Conservation (phyloP, 2,797 vertebrate genomes). For the Micrastur ruficollis region DNA sequence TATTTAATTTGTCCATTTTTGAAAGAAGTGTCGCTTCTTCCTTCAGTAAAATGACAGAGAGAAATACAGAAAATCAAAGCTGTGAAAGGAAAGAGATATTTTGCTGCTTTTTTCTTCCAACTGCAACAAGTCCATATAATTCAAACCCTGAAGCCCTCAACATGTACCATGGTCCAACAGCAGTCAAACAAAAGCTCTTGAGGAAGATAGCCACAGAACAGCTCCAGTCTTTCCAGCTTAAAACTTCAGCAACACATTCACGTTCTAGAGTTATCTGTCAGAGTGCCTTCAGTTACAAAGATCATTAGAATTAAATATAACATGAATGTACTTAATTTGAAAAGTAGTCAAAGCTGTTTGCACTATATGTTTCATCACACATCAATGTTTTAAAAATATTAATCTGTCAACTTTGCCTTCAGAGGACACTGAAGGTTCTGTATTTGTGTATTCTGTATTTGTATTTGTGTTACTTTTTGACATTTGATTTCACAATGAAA, state of each 20-base stretch:
- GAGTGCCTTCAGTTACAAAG: not conserved
- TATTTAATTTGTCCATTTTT: not conserved
- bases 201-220: not conserved
- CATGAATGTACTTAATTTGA: not conserved
- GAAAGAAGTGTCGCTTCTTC: not conserved
- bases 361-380: not conserved
- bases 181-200: not conserved
- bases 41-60: not conserved
- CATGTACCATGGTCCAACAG: fast-evolving
- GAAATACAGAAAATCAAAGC: not conserved
- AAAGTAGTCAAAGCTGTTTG: not conserved
- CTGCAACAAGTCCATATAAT: not conserved
- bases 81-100: not conserved
- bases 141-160: not conserved
- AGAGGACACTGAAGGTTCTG: not conserved
- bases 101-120: not conserved
- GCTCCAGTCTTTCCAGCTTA: not conserved
- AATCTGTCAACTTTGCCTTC: not conserved
- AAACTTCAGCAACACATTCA: not conserved
- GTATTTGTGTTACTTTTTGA: not conserved
- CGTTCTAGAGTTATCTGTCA: not conserved
- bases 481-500: not conserved
- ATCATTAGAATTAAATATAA: not conserved
- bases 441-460: not conserved
- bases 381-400: not conserved